A percentile compares a stretch with the other conserved stretches of the same genome.
Evolutionary conservation across 2,113 vertebrate genomes (phyloP).

Genomic region (Sylvilagus bachmani): DNA sequence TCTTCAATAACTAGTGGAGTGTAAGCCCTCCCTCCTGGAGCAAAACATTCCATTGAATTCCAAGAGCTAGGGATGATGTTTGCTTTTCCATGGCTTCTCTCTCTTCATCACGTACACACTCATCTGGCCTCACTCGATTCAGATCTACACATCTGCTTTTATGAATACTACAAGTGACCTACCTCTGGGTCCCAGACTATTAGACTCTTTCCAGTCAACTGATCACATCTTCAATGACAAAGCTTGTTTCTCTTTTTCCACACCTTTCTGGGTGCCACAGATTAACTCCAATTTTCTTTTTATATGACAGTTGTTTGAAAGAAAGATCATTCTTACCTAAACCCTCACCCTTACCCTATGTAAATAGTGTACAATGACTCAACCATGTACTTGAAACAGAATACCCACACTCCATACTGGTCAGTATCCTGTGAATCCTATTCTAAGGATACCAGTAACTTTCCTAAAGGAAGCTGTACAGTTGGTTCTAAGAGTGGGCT

Average conservation of each 20-base stretch:
- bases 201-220: background rate
- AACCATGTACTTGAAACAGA: background rate
- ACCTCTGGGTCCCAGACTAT: background rate
- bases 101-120: background rate
- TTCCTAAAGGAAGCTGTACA: background rate
- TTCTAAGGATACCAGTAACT: background rate
- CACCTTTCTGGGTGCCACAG: background rate
- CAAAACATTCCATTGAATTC: background rate
- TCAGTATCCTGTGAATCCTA: background rate
- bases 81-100: background rate
- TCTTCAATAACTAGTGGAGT: background rate
- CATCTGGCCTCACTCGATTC: background rate
- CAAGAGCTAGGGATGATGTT: background rate
- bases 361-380: background rate
- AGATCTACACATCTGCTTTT: background rate
- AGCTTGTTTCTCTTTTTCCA: background rate
- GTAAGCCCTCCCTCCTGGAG: background rate
- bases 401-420: background rate
- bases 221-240: background rate
- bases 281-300: background rate
- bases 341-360: too few relatives aligned
- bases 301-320: background rate
- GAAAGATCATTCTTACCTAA: background rate
- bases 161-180: background rate
- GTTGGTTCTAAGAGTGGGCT: rapidly evolving